Conservation (phyloP, 2,797 vertebrate genomes). For the Agapornis canus region DNA sequence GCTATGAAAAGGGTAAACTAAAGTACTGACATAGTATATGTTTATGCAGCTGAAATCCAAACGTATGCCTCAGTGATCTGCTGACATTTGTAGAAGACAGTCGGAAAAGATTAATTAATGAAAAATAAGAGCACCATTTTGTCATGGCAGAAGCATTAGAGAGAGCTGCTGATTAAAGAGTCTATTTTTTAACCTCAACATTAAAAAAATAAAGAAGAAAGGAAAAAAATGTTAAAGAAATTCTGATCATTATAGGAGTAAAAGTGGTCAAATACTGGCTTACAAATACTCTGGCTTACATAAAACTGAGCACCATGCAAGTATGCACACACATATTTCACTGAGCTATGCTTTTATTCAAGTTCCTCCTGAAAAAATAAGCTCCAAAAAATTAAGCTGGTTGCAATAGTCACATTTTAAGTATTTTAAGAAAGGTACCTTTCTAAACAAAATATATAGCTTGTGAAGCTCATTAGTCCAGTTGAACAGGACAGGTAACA, state of each 20-base stretch:
- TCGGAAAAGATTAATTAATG: conserved; percentile 5
- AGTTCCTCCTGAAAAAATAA: not conserved
- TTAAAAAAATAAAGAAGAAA: not conserved
- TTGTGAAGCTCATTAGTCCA: not conserved
- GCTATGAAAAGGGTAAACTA: not conserved
- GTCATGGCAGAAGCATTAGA: conserved; percentile 16
- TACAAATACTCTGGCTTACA: not conserved
- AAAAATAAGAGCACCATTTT: conserved; percentile 22
- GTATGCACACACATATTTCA: not conserved
- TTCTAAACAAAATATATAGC: not conserved
- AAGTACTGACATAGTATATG: not conserved
- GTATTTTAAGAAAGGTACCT: not conserved
- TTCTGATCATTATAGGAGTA: not conserved
- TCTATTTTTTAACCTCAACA: not conserved
- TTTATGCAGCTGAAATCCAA: conserved; percentile 23
- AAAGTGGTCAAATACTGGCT: not conserved
- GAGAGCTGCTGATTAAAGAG: conserved; percentile 26
- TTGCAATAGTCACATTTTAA: not conserved
- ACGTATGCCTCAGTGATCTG: not conserved
- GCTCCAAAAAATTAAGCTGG: not conserved
- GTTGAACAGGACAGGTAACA: fast-evolving
- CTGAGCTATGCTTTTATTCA: not conserved
- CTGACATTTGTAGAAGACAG: not conserved
- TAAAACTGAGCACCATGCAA: not conserved
- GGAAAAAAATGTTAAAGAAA: not conserved